Evolutionary conservation across 2,113 vertebrate genomes (phyloP), one percentile per base, ranked within the genome.

Genomic region (Corvus cornix): DNA sequence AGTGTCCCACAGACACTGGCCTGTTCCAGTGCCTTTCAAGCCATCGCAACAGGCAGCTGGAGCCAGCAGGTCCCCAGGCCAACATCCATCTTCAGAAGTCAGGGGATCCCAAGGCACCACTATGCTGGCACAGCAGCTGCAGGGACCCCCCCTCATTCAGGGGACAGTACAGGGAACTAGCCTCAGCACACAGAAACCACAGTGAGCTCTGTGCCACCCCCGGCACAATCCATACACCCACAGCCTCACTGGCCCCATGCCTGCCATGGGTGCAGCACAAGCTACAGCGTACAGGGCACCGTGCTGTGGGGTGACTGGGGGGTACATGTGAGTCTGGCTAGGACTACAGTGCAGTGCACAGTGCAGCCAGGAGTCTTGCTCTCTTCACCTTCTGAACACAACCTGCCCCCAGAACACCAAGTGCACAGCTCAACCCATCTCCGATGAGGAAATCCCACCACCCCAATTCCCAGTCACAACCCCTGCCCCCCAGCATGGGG

Each of bases 251-350:
- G 11, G 37, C 17, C 24, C 77, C 1, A 0, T 5, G 10, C 9
- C 52, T 27, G 37, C 24, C 3, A 0, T 1, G 5, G 7, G 16
- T 27, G 9, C 58, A 79, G 52, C n/a, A 78, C 0, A 0, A 93
- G 15, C 56, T 44, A 11, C 16, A 37, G 33, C 3, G 10, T 39
- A 11, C 14, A 37, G 33, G 7, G 14, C 28, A 76, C 12, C 10
- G 17, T 28, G 13, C 19, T 64, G 33, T 2, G 0, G 19, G n/a
- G 6, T 4, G 6, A 44, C 19, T 5, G 1, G 11, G 16, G 13
- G 3, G 7, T n/a, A 59, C 11, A 19, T 0, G 0, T 2, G 23
- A 35, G 35, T 72, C 49, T 3, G 1, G 49, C 48, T 35, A 23
- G 13, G 11, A 81, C 39, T 6, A 28, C 0, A 0, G 14, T 3